Conservation (phyloP, 2,113 vertebrate species). For the Gallinago jamesoni region DNA sequence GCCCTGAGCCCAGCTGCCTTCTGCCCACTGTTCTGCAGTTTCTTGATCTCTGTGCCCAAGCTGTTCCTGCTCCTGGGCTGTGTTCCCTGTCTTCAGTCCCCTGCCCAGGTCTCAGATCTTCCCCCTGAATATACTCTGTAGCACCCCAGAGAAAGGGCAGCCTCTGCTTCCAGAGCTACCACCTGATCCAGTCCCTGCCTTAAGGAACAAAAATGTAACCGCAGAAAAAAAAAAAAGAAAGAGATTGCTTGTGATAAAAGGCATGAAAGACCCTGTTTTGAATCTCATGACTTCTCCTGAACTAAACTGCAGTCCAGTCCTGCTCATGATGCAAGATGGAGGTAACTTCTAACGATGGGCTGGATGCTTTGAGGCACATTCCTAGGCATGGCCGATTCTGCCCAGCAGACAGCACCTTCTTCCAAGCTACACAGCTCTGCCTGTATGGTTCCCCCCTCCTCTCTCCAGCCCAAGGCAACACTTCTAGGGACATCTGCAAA, state of each 20-base stretch:
- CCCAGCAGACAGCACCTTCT: not conserved
- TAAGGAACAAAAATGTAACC: not conserved
- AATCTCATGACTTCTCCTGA: not conserved
- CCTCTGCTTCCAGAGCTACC: not conserved
- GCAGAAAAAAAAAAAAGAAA: not conserved
- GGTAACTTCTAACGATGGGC: fast-evolving
- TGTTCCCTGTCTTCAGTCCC: not conserved
- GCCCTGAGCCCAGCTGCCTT: not conserved
- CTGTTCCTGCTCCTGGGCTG: not conserved
- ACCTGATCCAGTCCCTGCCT: not conserved
- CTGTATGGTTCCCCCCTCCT: not conserved
- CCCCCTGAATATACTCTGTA: not conserved
- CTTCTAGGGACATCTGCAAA: not conserved
- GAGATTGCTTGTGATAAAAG: not conserved
- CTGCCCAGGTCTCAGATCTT: not conserved
- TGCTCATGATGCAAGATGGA: not conserved
- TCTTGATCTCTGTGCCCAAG: not conserved
- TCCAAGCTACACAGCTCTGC: not conserved
- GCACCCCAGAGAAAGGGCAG: not conserved
- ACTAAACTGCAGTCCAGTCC: not conserved
- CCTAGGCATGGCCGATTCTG: not conserved
- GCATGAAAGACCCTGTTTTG: not conserved
- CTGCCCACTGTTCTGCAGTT: not conserved
- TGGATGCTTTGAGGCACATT: not conserved
- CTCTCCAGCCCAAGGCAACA: not conserved